Conservation (phyloP, 2,113 vertebrate species). For the Prolemur simus region DNA sequence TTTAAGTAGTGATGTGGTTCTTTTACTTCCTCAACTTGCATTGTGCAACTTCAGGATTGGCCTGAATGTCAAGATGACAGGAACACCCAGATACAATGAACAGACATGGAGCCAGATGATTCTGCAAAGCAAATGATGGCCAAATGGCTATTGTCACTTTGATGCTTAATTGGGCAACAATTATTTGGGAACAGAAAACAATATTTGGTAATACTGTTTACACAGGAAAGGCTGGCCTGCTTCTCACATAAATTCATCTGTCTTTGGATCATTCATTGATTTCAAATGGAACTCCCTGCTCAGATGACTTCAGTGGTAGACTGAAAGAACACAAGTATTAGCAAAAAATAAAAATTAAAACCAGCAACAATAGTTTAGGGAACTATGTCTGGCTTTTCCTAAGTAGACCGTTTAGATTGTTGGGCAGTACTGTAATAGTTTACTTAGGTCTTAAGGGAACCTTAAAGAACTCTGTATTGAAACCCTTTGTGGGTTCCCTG, state of each 20-base stretch:
- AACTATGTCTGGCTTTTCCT: not conserved
- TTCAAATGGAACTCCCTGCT: constrained; percentile 24
- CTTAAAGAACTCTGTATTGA: not conserved
- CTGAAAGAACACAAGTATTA: not conserved
- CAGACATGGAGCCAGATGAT: constrained; percentile 26
- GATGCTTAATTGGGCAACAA: constrained; percentile 50
- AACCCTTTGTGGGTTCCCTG: not conserved
- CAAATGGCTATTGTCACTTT: constrained; percentile 60
- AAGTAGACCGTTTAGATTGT: not conserved
- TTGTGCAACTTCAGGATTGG: constrained; percentile 46
- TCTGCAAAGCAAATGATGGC: constrained; percentile 53
- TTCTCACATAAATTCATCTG: constrained; percentile 40
- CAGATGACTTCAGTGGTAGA: not conserved
- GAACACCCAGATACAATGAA: constrained; percentile 59
- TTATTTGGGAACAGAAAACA: constrained; percentile 62
- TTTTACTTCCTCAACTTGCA: constrained; percentile 39
- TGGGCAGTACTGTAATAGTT: not conserved
- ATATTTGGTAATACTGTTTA: constrained; percentile 59
- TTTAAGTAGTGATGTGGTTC: constrained; percentile 18
- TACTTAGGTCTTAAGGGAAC: not conserved
- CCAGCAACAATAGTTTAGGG: not conserved
- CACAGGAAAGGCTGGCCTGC: not conserved
- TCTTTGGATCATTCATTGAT: not conserved
- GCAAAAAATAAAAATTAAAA: constrained; percentile 18
- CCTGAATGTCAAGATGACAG: constrained; percentile 39